A percentile compares a stretch with the other conserved stretches of the same genome.
phyloP scores from a whole-genome alignment of 2,888 invertebrate genomes.

The Pseudeuparius sepicola region DNA sequence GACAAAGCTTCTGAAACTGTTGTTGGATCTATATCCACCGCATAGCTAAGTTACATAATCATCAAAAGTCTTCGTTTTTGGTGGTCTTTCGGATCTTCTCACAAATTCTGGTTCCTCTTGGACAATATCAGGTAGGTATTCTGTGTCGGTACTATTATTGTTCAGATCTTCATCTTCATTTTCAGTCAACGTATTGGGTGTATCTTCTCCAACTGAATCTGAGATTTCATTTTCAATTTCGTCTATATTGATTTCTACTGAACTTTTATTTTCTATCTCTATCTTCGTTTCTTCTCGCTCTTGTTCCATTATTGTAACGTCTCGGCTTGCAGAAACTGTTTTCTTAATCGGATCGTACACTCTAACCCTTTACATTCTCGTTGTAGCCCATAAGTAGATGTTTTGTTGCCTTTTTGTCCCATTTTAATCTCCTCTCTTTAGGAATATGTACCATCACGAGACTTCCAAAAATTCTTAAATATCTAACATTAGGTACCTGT shows the following conservation, averaged over 20 bases:
- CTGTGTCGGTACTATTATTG: no score
- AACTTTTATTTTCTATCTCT: neutral
- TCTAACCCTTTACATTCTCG: slow-evolving; percentile 16
- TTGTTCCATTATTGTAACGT: neutral
- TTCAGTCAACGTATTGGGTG: no score
- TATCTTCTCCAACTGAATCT: slow-evolving; percentile 6
- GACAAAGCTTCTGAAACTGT: slow-evolving; percentile 20
- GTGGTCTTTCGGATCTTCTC: slow-evolving; percentile 12
- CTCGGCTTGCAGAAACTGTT: slow-evolving; percentile 1
- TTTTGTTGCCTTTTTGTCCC: slow-evolving; percentile 15
- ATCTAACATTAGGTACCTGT: slow-evolving; percentile 22
- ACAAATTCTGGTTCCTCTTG: no score
- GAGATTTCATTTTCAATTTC: neutral
- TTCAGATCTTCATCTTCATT: no score
- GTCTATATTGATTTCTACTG: neutral
- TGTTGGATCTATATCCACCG: no score
- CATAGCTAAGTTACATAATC: slow-evolving; percentile 14
- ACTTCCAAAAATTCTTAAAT: slow-evolving; percentile 17
- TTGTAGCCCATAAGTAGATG: slow-evolving; percentile 15
- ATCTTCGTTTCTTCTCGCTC: neutral
- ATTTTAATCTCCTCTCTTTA: slow-evolving; percentile 14
- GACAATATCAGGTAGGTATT: no score
- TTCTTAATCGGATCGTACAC: slow-evolving; percentile 14
- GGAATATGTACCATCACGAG: slow-evolving; percentile 17
- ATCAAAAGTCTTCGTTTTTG: slow-evolving; percentile 11